Base-by-base conservation (phyloP, 2,888 invertebrate species). In the Watsonalla cultraria region DNA sequence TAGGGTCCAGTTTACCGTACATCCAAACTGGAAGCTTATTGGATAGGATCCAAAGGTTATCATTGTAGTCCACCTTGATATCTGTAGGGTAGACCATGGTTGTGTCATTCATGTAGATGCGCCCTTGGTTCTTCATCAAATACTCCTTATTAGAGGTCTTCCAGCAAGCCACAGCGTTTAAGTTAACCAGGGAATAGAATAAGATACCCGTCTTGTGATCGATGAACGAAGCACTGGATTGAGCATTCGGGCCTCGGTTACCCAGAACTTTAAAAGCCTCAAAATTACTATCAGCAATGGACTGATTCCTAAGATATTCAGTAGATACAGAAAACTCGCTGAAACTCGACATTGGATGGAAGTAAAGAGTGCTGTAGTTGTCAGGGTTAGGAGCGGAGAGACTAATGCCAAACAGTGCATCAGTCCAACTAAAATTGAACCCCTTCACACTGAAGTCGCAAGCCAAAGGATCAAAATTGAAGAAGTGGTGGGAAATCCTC, bases 91-190 rank as follows among this genome's bases (percentile, higher is more conserved):
- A 96, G 0, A 95, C 90, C 94, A 96, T 93, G 0, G 94, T 93
- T 0, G 88, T 91, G 55, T 94, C 92, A 69, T 93, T 94, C 93
- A 93, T 93, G 59, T 93, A 95, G 51, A 96, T 92, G 45, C 94
- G 88, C 5, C 94, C 95, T 73, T 95, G 95, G 7, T 94, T 93
- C 60, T 93, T 92, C 82, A 93, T 93, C 6, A 90, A 92, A 69
- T 95, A 95, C 0, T 91, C 91, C 47, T 92, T 92, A 63, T 93
- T 94, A 0, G 93, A 93, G 0, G 95, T 94, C 65, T 92, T 93
- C 96, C 96, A 96, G 68, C 96, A 96, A 0, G 94, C 95, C 0
- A 96, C 93, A 0, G 95, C 94, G 71, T 96, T 95, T 14, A 95
- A 75, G 70, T 96, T 95, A 0, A 95, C 93, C 53, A 96, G 76